Conservation (phyloP, 1,140 invertebrate genomes). For the Papilio glaucus region DNA sequence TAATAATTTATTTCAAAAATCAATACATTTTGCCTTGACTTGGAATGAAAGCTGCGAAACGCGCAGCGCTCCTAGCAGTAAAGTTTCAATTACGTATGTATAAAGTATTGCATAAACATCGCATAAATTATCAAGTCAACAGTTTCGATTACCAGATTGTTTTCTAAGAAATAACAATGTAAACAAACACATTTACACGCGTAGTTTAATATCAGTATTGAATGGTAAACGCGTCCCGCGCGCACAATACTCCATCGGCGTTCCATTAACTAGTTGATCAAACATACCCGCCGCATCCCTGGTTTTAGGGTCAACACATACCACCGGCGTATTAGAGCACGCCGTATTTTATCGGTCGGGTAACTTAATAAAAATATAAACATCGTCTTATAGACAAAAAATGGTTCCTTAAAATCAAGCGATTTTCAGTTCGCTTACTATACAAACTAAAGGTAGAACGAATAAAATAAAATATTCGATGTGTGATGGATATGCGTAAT, state of each 20-base stretch:
- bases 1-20: too few species aligned
- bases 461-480: too few species aligned
- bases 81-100: background rate
- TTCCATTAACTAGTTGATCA: slow-evolving; percentile 79
- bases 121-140: slow-evolving; percentile 33
- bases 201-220: slow-evolving; percentile 73
- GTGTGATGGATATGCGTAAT: background rate
- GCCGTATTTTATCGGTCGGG: too few species aligned
- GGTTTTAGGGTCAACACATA: slow-evolving; percentile 47
- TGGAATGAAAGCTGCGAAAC: too few species aligned
- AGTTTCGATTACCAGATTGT: slow-evolving; percentile 32
- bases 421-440: too few species aligned
- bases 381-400: too few species aligned
- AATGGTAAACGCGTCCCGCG: slow-evolving; percentile 73
- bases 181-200: slow-evolving; percentile 48
- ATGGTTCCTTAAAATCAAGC: too few species aligned
- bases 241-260: slow-evolving; percentile 75
- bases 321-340: background rate
- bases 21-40: too few species aligned
- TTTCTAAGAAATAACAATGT: slow-evolving; percentile 50
- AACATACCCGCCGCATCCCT: slow-evolving; percentile 69
- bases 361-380: background rate
- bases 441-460: too few species aligned
- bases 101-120: background rate
- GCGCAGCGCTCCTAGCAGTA: background rate